Percentiles rank a stretch among this genome's conserved stretches.
These are phyloP conservation scores for Miniopterus natalensis DNA, from an alignment of 2,113 vertebrate species.

Conservation along the genomic window DNA sequence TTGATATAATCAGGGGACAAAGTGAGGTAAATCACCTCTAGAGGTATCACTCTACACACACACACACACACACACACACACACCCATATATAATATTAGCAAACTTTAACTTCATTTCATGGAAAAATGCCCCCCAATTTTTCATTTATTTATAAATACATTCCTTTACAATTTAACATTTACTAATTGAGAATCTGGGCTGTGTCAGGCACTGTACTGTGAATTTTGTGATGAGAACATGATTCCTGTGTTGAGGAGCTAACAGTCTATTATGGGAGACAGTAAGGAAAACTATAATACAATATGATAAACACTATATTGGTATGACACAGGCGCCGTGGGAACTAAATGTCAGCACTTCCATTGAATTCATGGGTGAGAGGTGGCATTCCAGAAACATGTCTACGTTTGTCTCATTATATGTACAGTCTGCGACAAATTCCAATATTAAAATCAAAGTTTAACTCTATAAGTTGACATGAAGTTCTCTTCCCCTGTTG, in stretches of 20 bases:
- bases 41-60: not conserved
- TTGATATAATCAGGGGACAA: not conserved
- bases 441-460: not conserved
- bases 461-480: conserved; percentile 1
- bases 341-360: not conserved
- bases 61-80: too few relatives aligned
- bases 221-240: not conserved
- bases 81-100: not conserved
- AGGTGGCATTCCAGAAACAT: not conserved
- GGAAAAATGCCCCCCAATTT: not conserved
- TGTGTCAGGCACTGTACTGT: not conserved
- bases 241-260: not conserved
- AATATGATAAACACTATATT: not conserved
- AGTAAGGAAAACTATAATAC: not conserved
- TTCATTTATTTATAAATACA: not conserved
- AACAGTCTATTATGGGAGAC: not conserved
- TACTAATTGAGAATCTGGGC: not conserved
- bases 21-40: not conserved
- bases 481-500: not conserved
- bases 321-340: not conserved
- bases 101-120: not conserved
- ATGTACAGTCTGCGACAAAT: not conserved
- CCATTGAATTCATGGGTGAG: not conserved
- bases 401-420: not conserved
- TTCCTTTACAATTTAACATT: not conserved